Conservation (phyloP, 2,888 invertebrate species). For the Acholoe squamosa region DNA sequence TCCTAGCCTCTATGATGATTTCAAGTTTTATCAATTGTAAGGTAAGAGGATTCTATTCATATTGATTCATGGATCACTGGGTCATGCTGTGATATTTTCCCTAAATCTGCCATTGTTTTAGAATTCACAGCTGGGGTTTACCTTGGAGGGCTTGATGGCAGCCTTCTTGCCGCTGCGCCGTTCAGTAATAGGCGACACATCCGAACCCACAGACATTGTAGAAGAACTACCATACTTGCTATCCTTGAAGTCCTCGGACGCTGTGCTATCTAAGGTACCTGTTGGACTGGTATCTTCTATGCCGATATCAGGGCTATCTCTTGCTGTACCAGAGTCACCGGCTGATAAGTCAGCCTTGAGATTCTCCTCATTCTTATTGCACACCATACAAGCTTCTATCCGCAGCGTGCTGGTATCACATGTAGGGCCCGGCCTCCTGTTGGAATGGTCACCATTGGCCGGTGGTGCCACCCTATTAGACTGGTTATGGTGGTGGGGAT, state of each 20-base stretch:
- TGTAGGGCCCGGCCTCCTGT: not conserved
- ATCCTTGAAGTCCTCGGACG: conserved; percentile 65
- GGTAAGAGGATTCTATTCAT: no score
- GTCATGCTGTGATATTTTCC: no score
- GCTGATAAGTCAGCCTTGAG: not conserved
- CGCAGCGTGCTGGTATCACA: conserved; percentile 40
- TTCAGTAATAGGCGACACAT: conserved; percentile 62
- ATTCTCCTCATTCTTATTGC: conserved; percentile 47
- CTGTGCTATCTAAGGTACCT: conserved; percentile 64
- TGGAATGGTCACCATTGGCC: not conserved
- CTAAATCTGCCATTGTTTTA: no score
- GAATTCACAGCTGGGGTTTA: no score
- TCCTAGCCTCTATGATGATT: no score
- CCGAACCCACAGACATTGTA: conserved; percentile 66
- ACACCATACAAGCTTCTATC: conserved; percentile 44
- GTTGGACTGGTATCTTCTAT: conserved; percentile 65
- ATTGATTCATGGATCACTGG: no score
- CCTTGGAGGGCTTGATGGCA: not conserved
- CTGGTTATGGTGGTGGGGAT: not conserved
- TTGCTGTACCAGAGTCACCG: not conserved
- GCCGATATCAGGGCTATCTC: conserved; percentile 65
- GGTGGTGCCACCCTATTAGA: not conserved
- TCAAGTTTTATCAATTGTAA: no score
- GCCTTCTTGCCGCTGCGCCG: conserved; percentile 25
- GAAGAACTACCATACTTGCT: conserved; percentile 65